Percentiles rank a stretch among this genome's conserved stretches.
These are phyloP conservation scores for Carcharodon carcharias DNA, from an alignment of 2,797 vertebrate species.

Conservation along the genomic window DNA sequence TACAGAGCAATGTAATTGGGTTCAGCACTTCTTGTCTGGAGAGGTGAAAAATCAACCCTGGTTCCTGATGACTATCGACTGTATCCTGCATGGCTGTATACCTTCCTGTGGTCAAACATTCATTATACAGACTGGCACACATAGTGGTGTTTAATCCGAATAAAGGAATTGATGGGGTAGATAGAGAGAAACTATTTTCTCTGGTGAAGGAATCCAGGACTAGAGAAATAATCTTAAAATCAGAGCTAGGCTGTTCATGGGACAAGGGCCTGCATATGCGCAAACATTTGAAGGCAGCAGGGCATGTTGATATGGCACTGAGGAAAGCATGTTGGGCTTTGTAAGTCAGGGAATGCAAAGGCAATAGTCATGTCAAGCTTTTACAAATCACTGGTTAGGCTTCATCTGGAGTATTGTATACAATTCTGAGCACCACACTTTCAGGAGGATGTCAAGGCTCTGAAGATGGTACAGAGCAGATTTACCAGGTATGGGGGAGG, in stretches of 20 bases:
- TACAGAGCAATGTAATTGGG: not conserved
- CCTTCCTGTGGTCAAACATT: not conserved
- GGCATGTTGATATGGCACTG: not conserved
- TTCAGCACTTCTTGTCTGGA: not conserved
- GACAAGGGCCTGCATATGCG: not conserved
- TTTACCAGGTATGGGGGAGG: not conserved
- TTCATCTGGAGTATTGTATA: not conserved
- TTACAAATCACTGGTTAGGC: not conserved
- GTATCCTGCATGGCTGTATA: not conserved
- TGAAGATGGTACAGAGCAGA: not conserved
- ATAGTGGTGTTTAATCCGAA: too few species aligned
- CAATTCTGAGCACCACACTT: not conserved
- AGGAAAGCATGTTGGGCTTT: not conserved
- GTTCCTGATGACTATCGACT: not conserved
- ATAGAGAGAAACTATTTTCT: not conserved
- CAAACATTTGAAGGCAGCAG: not conserved
- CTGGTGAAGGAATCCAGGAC: not conserved
- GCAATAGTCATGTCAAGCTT: not conserved
- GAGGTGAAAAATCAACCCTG: not conserved
- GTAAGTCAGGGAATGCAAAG: not conserved
- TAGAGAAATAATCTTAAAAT: not conserved
- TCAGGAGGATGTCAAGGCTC: not conserved
- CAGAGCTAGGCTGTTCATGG: not conserved
- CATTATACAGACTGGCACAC: not conserved
- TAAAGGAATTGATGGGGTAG: not conserved